These are phyloP conservation scores for Tinamus guttatus DNA, from an alignment of 2,113 vertebrate species.

Conservation along the genomic window DNA sequence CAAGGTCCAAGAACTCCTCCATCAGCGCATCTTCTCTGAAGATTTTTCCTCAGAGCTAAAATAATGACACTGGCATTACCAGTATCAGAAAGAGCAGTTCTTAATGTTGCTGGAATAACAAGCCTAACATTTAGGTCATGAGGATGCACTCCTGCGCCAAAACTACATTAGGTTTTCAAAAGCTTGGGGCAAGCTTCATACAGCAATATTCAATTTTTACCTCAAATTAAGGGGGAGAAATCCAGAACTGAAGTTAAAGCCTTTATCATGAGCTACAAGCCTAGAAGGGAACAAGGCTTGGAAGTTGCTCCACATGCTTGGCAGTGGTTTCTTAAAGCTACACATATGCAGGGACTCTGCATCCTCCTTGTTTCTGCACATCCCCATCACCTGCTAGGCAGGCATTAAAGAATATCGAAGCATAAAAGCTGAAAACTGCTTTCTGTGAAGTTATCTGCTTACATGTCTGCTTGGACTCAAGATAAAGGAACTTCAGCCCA, in stretches of 20 bases:
- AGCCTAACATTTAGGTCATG: neutral
- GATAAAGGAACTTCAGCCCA: neutral
- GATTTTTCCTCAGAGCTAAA: neutral
- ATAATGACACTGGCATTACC: neutral
- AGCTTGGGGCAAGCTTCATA: neutral
- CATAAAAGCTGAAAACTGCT: neutral
- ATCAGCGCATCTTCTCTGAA: neutral
- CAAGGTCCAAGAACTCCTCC: slow-evolving; percentile 43
- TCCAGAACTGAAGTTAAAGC: neutral
- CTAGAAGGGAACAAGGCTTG: neutral
- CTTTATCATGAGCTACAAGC: neutral
- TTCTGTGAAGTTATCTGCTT: neutral
- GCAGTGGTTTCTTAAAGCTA: neutral
- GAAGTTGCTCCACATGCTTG: neutral
- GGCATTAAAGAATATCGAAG: neutral
- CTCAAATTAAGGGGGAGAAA: neutral
- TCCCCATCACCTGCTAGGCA: neutral
- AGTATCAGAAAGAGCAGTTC: neutral
- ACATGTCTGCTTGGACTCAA: too few relatives aligned
- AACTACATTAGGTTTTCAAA: neutral
- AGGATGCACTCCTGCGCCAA: neutral
- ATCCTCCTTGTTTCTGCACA: neutral
- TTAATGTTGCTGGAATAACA: slow-evolving; percentile 1
- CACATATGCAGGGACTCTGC: neutral
- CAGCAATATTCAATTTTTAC: neutral